phyloP scores from a whole-genome alignment of 2,888 invertebrate genomes.

The Ophioninae sp. region DNA sequence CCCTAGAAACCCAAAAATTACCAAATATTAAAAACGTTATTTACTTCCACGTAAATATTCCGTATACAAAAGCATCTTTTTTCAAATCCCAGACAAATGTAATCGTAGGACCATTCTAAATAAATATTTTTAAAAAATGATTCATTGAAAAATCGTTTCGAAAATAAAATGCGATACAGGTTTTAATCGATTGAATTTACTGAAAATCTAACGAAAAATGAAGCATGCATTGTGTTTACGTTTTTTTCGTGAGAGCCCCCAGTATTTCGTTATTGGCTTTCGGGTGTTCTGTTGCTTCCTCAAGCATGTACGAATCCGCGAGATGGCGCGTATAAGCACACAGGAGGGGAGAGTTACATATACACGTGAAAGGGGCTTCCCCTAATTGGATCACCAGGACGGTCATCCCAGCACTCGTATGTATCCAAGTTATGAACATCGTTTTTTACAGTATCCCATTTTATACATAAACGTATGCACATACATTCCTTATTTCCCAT shows the following conservation, averaged over 20 bases:
- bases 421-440: constrained; percentile 49
- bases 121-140: too few relatives aligned
- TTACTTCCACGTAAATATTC: too few relatives aligned
- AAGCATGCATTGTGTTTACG: background rate
- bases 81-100: too few relatives aligned
- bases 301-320: background rate
- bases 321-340: background rate
- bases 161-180: too few relatives aligned
- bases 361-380: constrained; percentile 65
- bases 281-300: constrained; percentile 23
- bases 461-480: constrained; percentile 6
- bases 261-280: constrained; percentile 38
- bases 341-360: constrained; percentile 33
- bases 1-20: too few relatives aligned
- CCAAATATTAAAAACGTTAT: too few relatives aligned
- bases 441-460: constrained; percentile 24
- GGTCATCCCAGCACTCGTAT: constrained; percentile 38
- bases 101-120: too few relatives aligned
- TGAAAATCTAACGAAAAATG: background rate
- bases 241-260: background rate
- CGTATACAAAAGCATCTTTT: too few relatives aligned
- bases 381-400: constrained; percentile 68
- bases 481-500: background rate
- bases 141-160: background rate
- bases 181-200: background rate